phyloP scores from a whole-genome alignment of 2,888 invertebrate genomes.

The Anthrax anthrax region DNA sequence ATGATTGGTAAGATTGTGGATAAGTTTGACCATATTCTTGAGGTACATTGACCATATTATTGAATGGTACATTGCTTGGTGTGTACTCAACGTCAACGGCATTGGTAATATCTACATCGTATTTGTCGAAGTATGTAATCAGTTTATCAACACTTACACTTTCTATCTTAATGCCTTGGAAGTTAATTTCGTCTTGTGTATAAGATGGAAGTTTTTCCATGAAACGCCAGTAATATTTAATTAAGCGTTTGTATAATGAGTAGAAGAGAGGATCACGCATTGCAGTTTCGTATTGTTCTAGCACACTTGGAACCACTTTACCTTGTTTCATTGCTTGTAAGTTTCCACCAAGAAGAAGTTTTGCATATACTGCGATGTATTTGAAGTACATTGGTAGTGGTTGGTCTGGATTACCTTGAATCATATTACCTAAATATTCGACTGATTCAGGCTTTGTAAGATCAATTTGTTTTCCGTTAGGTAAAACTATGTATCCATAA shows the following conservation, averaged over 20 bases:
- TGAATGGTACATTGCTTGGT: no score
- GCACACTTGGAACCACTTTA: constrained; percentile 28
- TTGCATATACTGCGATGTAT: constrained; percentile 40
- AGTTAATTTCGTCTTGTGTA: constrained; percentile 43
- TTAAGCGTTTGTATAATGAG: constrained; percentile 47
- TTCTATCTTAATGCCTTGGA: constrained; percentile 49
- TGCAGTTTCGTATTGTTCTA: constrained; percentile 50
- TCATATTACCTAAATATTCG: constrained; percentile 47
- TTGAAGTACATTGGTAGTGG: constrained; percentile 37
- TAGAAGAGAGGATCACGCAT: constrained; percentile 62
- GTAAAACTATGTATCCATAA: constrained; percentile 34
- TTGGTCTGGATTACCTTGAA: constrained; percentile 46
- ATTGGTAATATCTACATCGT: constrained; percentile 44
- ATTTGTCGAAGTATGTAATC: constrained; percentile 54
- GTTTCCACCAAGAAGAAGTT: constrained; percentile 40
- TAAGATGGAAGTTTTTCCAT: constrained; percentile 46
- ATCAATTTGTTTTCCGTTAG: constrained; percentile 40
- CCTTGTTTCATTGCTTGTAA: constrained; percentile 15
- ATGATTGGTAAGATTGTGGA: background rate
- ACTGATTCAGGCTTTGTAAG: constrained; percentile 46
- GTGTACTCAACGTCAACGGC: constrained; percentile 25
- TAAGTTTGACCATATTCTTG: background rate
- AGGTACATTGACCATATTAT: background rate
- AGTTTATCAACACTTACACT: constrained; percentile 48
- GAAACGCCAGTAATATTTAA: constrained; percentile 42